These are phyloP conservation scores for Helarctos malayanus DNA, from an alignment of 2,797 vertebrate species.

Conservation along the genomic window DNA sequence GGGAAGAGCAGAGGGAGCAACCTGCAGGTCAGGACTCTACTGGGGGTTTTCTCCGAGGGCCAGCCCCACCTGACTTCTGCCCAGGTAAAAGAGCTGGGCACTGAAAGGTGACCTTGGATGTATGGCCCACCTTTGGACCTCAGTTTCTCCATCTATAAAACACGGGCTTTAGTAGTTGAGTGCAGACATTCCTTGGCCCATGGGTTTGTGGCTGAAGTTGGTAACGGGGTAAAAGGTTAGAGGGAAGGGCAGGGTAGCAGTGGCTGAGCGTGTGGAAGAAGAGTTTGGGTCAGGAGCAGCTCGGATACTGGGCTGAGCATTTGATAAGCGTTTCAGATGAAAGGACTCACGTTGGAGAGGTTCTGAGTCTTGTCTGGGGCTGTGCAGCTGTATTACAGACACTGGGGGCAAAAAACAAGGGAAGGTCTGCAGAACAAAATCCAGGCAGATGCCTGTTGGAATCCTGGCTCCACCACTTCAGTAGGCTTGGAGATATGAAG, in stretches of 20 bases:
- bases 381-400: background rate
- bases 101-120: background rate
- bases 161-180: background rate
- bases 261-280: background rate
- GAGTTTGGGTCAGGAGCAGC: background rate
- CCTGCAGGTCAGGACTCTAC: background rate
- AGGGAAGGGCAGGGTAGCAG: background rate
- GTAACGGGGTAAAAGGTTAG: background rate
- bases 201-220: background rate
- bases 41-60: background rate
- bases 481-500: background rate
- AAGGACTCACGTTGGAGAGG: background rate
- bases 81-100: background rate
- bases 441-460: background rate
- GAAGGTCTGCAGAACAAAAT: background rate
- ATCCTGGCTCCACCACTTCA: background rate
- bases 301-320: background rate
- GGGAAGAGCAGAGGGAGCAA: background rate
- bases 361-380: constrained; percentile 12
- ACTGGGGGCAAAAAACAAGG: background rate
- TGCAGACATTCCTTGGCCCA: background rate
- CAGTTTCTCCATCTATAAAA: constrained; percentile 49
- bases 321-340: constrained; percentile 35
- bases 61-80: background rate
- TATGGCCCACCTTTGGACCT: background rate